Base-by-base conservation (phyloP, 2,888 invertebrate genomes). In the Agapostemon virescens region DNA sequence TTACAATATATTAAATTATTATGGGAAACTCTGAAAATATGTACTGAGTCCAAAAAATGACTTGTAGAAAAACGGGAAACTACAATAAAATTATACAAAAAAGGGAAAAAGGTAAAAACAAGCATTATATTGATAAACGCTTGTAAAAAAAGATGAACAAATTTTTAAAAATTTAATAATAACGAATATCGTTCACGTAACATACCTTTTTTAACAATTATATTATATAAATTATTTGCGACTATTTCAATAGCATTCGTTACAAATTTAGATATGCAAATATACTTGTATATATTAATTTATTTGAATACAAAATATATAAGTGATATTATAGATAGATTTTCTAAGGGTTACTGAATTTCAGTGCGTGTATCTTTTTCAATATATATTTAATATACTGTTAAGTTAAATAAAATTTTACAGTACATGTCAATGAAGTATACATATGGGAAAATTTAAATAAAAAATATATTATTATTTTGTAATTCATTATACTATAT, bases 401-500 rank as follows among this genome's bases (percentile, higher is more conserved):
- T 26, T 67, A 42, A 42, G 26, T 67, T 42, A 42, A 70, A 42
- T 42, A 42, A 67, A 67, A 67, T 17, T 64, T 64, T 38, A 64
- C 64, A 64, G 17, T 23, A 40, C 26, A 40, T n/a, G 45, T 74
- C 17, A 68, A 55, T 33, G 38, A 45, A 55, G 30, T 45, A 17
- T 68, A 63, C 23, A 55, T 36, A 23, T 2, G 58, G 76, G 71
- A 69, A 68, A 26, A 69, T 69, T 45, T n/a, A 55, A 69, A 67
- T 75, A 49, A 76, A 36, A 36, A 36, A 26, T 58, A 49, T 40
- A 40, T 49, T 61, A 52, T 13, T 52, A 33, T 69, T 67, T 58
- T 76, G 58, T 72, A 77, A 77, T 77, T 74, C 71, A 76, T 83
- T 81, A 73, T 73, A 75, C 74, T 84, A 84, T 83, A 81, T 78